Evolutionary conservation across 2,797 vertebrate species (phyloP), one percentile per base, ranked within the genome.

Genomic region (Neosilurus mollespiculum): DNA sequence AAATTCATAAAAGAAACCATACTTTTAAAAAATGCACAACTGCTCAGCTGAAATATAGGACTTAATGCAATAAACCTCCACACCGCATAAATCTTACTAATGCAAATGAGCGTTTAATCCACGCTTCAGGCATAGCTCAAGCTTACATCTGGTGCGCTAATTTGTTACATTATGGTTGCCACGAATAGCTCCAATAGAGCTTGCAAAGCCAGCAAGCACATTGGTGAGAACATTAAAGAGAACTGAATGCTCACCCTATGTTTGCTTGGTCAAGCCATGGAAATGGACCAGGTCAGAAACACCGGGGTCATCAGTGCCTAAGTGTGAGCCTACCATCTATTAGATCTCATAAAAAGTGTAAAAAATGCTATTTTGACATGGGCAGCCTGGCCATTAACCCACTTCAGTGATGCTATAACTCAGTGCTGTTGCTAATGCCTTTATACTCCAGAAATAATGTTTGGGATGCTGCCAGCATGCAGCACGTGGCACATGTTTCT

Each of bases 81-180:
- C 30, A 78, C 58, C 58, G 16, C 80, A 73, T 86, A 85, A 84
- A 82, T 85, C 85, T 87, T 67, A 69, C 81, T 87, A 81, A 86
- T 86, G 83, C 83, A 90, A 86, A 88, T 84, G 80, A 87, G 78
- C 84, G 34, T 86, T 87, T 89, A 88, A 90, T 89, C 84, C 79
- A 14, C n/a, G 82, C 83, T 89, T 84, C 70, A 83, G 87, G 83
- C 86, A 73, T 71, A 86, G 86, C 85, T 87, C 75, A 67, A 79
- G 81, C 78, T 81, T 80, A 86, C 84, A 84, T 89, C 85, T 87
- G 87, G 66, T 84, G 76, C 66, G 83, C 87, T 87, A 81, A 85
- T 84, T 86, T 79, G 81, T 81, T 22, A 75, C 84, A 76, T 87
- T 88, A 84, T 82, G 85, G 83, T 76, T 73, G 81, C 58, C 61